phyloP scores from a whole-genome alignment of 1,140 invertebrate genomes.

The Papilio polytes region DNA sequence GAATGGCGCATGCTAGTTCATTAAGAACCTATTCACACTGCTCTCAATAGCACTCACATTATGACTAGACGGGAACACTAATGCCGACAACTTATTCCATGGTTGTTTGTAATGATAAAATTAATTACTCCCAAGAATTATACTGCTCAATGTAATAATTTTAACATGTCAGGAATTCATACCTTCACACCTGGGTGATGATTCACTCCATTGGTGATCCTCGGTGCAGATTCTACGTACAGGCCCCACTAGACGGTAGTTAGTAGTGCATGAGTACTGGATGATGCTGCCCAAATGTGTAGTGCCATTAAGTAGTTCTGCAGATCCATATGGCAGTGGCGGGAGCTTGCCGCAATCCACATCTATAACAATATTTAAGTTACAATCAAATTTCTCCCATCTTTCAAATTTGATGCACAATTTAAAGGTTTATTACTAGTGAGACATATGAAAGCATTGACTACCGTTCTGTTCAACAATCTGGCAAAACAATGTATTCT shows the following conservation, averaged over 20 bases:
- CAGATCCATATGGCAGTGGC: conserved; percentile 90
- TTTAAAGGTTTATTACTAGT: neutral
- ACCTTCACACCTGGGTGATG: conserved; percentile 94
- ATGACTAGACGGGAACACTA: too few species aligned
- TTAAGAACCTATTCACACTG: too few species aligned
- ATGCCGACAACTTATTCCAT: too few species aligned
- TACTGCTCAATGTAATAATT: neutral
- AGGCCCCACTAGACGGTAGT: conserved; percentile 92
- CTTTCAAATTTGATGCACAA: neutral
- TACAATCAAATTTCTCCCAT: neutral
- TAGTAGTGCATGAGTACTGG: conserved; percentile 90
- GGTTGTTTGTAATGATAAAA: neutral
- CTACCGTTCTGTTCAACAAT: too few species aligned
- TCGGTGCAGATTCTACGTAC: conserved; percentile 89
- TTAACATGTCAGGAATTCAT: conserved; percentile 45
- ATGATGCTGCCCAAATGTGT: conserved; percentile 93
- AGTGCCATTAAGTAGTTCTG: conserved; percentile 90
- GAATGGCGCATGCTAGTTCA: too few species aligned
- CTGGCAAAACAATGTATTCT: too few species aligned
- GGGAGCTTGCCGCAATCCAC: conserved; percentile 95
- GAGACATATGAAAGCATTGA: too few species aligned
- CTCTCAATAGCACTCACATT: too few species aligned
- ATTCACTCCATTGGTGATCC: conserved; percentile 92
- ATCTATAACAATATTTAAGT: conserved; percentile 83
- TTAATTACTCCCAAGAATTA: neutral